phyloP scores from a whole-genome alignment of 2,888 invertebrate genomes.

The Ariolimax columbianus region DNA sequence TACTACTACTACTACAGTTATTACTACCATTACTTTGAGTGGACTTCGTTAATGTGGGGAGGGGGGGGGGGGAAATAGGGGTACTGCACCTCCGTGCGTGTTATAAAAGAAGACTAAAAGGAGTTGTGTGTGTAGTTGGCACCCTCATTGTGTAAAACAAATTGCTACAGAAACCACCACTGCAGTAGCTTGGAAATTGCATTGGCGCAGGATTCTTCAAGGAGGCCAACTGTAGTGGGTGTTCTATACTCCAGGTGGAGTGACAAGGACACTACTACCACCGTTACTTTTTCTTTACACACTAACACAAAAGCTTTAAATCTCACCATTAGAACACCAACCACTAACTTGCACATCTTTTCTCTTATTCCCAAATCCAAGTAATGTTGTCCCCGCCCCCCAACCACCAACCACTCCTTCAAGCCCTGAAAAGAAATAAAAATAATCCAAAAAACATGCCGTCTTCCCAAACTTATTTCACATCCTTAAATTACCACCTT shows the following conservation, averaged over 20 bases:
- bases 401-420: too few species aligned
- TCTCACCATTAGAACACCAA: background rate
- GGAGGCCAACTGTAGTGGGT: background rate
- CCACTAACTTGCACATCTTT: background rate
- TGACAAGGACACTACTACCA: background rate
- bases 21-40: too few species aligned
- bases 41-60: too few species aligned
- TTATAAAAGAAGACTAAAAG: too few species aligned
- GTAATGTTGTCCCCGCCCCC: background rate
- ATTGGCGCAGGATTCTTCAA: background rate
- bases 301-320: background rate
- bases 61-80: too few species aligned
- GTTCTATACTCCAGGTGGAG: background rate
- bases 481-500: conserved; percentile 29
- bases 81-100: too few species aligned
- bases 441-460: background rate
- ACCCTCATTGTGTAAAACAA: too few species aligned
- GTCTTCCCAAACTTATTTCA: conserved; percentile 15
- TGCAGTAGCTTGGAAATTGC: too few species aligned
- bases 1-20: too few species aligned
- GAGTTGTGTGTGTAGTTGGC: too few species aligned
- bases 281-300: background rate
- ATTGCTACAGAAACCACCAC: too few species aligned
- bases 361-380: background rate
- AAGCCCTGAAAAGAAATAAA: too few species aligned